phyloP scores from a whole-genome alignment of 2,797 vertebrate species.

The Chrysocyon brachyurus region DNA sequence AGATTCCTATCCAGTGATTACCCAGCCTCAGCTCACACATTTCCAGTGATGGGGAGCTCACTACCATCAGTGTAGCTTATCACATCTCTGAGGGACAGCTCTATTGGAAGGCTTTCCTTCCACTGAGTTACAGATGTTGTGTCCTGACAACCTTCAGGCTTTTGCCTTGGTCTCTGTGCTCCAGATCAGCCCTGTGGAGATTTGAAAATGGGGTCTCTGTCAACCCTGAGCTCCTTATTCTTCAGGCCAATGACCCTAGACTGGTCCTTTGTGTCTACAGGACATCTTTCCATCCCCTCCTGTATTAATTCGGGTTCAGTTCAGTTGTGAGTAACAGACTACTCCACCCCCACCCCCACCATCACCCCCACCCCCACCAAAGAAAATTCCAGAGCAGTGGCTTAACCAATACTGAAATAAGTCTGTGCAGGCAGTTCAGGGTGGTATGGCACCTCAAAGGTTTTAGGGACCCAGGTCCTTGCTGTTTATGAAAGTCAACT shows the following conservation, averaged over 20 bases:
- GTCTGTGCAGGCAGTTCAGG: not conserved
- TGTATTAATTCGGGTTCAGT: conserved; percentile 5
- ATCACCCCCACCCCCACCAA: fast-evolving
- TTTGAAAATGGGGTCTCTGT: not conserved
- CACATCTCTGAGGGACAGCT: not conserved
- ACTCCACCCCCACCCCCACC: not conserved
- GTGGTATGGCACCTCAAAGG: not conserved
- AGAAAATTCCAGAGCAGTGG: not conserved
- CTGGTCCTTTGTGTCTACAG: not conserved
- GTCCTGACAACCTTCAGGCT: not conserved
- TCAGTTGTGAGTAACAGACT: not conserved
- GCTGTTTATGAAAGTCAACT: conserved; percentile 20
- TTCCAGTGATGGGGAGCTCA: not conserved
- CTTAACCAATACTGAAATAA: not conserved
- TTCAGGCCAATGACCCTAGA: not conserved
- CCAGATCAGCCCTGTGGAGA: not conserved
- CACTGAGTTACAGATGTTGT: not conserved
- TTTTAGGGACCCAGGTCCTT: not conserved
- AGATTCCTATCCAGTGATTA: not conserved
- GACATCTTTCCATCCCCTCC: not conserved
- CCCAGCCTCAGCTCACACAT: not conserved
- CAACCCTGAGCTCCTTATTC: not conserved
- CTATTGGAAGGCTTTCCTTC: not conserved
- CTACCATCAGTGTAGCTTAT: not conserved
- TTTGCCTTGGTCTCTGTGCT: not conserved